These are phyloP conservation scores for Heliothis subflexa DNA, from an alignment of 1,140 invertebrate species.

Conservation along the genomic window DNA sequence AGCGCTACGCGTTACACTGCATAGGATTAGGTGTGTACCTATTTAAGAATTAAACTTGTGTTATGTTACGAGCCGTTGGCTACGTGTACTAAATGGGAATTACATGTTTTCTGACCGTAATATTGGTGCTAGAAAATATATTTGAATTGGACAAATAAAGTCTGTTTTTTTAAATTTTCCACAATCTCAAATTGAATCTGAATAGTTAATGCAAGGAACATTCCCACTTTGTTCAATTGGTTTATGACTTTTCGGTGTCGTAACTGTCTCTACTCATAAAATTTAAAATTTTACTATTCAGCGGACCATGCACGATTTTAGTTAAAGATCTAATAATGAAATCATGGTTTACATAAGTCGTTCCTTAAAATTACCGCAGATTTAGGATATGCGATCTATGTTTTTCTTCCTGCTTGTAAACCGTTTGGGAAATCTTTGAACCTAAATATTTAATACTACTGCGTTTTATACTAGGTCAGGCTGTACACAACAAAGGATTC, in stretches of 20 bases:
- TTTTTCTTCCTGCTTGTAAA: conserved; percentile 23
- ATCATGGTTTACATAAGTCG: neutral
- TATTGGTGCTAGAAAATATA: conserved; percentile 10
- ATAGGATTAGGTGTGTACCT: conserved; percentile 41
- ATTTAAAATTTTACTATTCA: no score
- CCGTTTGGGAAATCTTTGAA: conserved; percentile 25
- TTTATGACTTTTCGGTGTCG: neutral
- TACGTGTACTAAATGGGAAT: conserved; percentile 30
- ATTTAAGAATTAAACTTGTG: conserved; percentile 45
- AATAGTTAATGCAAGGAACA: conserved; percentile 3
- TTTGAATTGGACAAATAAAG: conserved; percentile 11
- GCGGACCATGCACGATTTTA: neutral
- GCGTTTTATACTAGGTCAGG: neutral
- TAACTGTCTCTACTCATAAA: neutral
- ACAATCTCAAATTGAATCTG: neutral
- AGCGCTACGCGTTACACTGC: conserved; percentile 28
- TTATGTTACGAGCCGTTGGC: conserved; percentile 39
- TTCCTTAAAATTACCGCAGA: neutral
- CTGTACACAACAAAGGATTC: neutral
- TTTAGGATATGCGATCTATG: neutral
- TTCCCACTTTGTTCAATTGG: conserved; percentile 2
- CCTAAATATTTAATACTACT: conserved; percentile 29
- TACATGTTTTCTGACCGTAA: conserved; percentile 10
- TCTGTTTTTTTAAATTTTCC: conserved; percentile 8
- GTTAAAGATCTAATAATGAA: neutral